Conservation (phyloP, 2,888 invertebrate genomes). For the Tethea ocularis region DNA sequence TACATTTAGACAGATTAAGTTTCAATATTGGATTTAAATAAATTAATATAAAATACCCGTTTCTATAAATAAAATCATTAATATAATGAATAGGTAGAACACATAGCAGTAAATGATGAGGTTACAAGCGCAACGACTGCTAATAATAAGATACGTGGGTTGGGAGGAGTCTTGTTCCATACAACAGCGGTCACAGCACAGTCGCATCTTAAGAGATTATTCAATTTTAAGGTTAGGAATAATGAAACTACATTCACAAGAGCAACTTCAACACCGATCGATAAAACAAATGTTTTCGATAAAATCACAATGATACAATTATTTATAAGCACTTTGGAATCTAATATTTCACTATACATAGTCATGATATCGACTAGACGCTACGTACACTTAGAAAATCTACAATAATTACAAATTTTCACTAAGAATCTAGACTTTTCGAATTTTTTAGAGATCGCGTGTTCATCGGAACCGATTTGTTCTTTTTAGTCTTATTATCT, state of each 20-base stretch:
- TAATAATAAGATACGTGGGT: neutral
- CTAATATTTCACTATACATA: conserved; percentile 67
- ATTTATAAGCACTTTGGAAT: conserved; percentile 73
- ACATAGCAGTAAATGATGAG: conserved; percentile 9
- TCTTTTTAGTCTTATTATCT: conserved; percentile 68
- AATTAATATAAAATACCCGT: conserved; percentile 46
- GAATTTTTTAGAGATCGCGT: conserved; percentile 75
- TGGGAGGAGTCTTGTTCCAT: neutral
- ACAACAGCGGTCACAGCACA: neutral
- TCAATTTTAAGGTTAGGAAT: conserved; percentile 29
- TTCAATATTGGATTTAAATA: conserved; percentile 39
- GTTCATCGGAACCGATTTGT: conserved; percentile 55
- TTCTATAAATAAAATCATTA: conserved; percentile 30
- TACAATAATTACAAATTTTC: conserved; percentile 78
- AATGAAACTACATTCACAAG: conserved; percentile 50
- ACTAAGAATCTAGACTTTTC: conserved; percentile 80
- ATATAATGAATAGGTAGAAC: conserved; percentile 14
- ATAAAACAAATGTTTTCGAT: conserved; percentile 51
- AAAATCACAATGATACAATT: conserved; percentile 60
- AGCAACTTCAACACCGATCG: conserved; percentile 61
- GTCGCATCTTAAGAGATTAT: conserved; percentile 23
- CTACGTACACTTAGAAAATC: conserved; percentile 82
- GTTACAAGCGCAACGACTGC: conserved; percentile 10
- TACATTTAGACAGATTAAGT: conserved; percentile 58
- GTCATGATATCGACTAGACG: conserved; percentile 49